Evolutionary conservation across 2,888 invertebrate genomes (phyloP), one percentile per base, ranked within the genome.

Genomic region (Cheilosia vernalis): DNA sequence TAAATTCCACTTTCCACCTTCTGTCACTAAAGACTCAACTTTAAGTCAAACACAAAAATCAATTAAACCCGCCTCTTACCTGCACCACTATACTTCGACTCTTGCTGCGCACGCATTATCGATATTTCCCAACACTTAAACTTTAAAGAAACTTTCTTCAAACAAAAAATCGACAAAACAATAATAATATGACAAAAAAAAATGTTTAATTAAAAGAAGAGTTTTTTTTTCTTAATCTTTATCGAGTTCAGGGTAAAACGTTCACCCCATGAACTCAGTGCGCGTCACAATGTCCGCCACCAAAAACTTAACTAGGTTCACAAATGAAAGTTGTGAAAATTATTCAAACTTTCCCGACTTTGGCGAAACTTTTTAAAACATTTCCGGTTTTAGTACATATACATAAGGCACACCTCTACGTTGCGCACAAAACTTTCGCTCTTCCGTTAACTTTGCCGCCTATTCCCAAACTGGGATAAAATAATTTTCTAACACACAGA

Each of bases 291-390:
- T 70, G 85, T 81, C 85, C 85, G 85, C 85, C 85, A 81, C 58
- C 81, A 81, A 85, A 77, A 85, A 85, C 85, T 85, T 86, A 86
- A 86, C 86, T 86, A 86, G 86, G 86, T 86, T 86, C 86, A 72
- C 82, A 81, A 82, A 81, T 81, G 86, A 86, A 86, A 86, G 82
- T 86, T 86, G 81, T 85, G 86, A 82, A 86, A 86, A 86, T 86
- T 86, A 86, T 86, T 86, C 86, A 86, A 86, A 86, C 86, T 86
- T 86, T 86, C 77, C 86, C 86, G 86, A 86, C 86, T 86, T 86
- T 81, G 82, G 77, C 77, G 82, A 82, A 86, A 86, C 82, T 86
- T 86, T 86, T 86, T 78, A 82, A 82, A 82, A 86, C 82, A 86
- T 82, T 86, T 86, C 86, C 86, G 82, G 86, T 82, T 82, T 82